Conservation (phyloP, 1,140 invertebrate species). For the Gonioctena quinquepunctata region DNA sequence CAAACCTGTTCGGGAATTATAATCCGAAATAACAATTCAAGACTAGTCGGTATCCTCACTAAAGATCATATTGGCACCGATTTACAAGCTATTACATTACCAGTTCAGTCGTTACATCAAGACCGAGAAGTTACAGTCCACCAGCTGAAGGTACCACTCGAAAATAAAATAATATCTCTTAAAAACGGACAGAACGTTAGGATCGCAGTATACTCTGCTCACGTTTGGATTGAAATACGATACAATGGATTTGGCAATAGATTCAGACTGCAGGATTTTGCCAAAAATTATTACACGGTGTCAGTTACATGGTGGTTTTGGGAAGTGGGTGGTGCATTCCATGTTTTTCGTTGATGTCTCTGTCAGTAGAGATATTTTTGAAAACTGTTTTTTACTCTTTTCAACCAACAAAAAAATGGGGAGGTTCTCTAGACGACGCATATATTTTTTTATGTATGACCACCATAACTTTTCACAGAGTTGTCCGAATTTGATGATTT, state of each 20-base stretch:
- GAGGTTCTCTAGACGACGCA: too few species aligned
- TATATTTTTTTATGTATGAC: too few species aligned
- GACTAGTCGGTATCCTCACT: conserved; percentile 32
- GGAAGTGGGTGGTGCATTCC: conserved; percentile 30
- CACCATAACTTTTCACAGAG: too few species aligned
- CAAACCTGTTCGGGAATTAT: conserved; percentile 28
- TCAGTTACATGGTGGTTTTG: conserved; percentile 23
- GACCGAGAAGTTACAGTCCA: neutral
- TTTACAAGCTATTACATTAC: conserved; percentile 39
- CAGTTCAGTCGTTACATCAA: neutral
- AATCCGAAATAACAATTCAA: conserved; percentile 25
- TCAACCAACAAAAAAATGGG: too few species aligned
- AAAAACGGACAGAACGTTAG: conserved; percentile 14
- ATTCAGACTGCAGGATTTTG: conserved; percentile 6
- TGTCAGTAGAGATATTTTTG: too few species aligned
- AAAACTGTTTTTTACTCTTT: too few species aligned
- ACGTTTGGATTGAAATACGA: conserved; percentile 31
- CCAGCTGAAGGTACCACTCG: neutral
- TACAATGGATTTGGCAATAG: conserved; percentile 30
- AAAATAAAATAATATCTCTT: neutral
- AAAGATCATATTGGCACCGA: conserved; percentile 42
- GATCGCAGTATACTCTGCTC: neutral
- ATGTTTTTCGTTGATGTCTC: too few species aligned
- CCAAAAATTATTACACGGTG: conserved; percentile 8
- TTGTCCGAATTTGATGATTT: too few species aligned